phyloP scores from a whole-genome alignment of 2,113 vertebrate genomes.

The Muntiacus muntjak region DNA sequence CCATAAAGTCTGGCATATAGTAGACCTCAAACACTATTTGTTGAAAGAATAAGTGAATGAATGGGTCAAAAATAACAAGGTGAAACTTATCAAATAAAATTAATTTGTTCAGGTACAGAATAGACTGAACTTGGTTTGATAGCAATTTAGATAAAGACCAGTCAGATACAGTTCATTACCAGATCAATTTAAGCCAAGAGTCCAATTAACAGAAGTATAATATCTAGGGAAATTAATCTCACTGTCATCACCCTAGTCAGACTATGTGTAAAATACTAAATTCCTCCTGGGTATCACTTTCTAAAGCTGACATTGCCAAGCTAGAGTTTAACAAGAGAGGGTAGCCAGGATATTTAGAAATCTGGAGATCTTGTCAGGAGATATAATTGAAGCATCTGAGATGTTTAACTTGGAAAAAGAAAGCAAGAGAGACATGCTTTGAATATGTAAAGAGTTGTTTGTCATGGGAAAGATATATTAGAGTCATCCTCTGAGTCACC shows the following conservation, averaged over 20 bases:
- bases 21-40: constrained; percentile 7
- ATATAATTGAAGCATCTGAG: neutral
- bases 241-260: neutral
- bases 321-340: neutral
- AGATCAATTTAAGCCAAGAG: constrained; percentile 36
- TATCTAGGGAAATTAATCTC: constrained; percentile 45
- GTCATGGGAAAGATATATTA: neutral
- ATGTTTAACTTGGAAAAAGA: constrained; percentile 5
- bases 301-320: neutral
- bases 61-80: neutral
- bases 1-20: neutral
- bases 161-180: constrained; percentile 2
- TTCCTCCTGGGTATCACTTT: neutral
- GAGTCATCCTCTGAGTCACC: neutral
- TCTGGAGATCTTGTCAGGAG: neutral
- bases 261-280: constrained; percentile 15
- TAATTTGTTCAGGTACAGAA: constrained; percentile 14
- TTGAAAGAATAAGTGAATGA: constrained; percentile 18
- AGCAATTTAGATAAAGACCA: constrained; percentile 41
- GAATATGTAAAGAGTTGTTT: neutral
- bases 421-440: neutral
- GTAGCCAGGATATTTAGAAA: neutral
- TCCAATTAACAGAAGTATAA: constrained; percentile 39
- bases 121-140: constrained; percentile 2
- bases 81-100: constrained; percentile 44